Base-by-base conservation (phyloP, 2,797 vertebrate genomes). In the Muraenolepis orangiensis region DNA sequence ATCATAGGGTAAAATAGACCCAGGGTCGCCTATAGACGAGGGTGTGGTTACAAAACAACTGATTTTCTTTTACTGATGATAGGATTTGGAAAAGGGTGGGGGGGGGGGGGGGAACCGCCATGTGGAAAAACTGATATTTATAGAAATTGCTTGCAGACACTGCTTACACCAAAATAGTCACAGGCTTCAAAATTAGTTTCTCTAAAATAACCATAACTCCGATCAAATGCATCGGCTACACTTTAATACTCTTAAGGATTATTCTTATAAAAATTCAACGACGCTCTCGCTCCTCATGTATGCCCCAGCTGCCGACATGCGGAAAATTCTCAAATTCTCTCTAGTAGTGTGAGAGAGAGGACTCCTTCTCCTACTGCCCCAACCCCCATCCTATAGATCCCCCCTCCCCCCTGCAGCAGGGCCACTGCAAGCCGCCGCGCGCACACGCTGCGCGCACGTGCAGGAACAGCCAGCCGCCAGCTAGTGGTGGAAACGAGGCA, bases 301-400 rank as follows among this genome's bases (percentile, higher is more conserved):
- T 57, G 51, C n/a, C 51, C 66, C 68, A 72, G 76, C 64, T 72
- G 78, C 76, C 76, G 57, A 80, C 82, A 87, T 69, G 77, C 76
- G 79, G 36, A 87, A 86, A 87, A 81, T 82, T 79, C 79, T 86
- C 73, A 84, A 84, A 89, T 82, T 84, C 85, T 80, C 86, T 78
- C 10, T 61, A 61, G 51, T 61, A n/a, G 64, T 76, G 80, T 81
- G 26, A 32, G n/a, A n/a, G n/a, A n/a, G n/a, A n/a, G n/a, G 67
- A 29, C 74, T 64, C 23, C 23, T 70, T 71, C 71, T 31, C 40
- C 13, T 31, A 29, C n/a, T 81, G 73, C 79, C 76, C 76, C 76
- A 81, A 76, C 83, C 81, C 30, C 79, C 79, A 70, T 40, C 73
- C 28, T 30, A 46, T 77, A 31, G 68, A 73, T 30, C 51, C 83